Conservation (phyloP, 2,113 vertebrate species). For the Potamarius usumacintae region DNA sequence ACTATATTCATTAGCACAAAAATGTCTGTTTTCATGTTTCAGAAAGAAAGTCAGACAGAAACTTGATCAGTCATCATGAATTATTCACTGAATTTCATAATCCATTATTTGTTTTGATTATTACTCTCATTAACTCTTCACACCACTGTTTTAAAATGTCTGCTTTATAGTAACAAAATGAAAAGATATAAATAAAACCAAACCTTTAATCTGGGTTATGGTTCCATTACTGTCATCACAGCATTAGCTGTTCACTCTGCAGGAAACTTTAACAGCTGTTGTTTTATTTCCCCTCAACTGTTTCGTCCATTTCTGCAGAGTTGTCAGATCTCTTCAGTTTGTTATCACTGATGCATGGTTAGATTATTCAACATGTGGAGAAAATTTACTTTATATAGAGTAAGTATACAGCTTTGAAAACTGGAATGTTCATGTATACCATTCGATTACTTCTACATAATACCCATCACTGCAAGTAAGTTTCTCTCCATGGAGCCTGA, state of each 20-base stretch:
- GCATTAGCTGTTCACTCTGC: neutral
- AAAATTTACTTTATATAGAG: neutral
- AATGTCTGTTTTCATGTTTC: neutral
- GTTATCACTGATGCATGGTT: neutral
- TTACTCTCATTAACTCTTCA: neutral
- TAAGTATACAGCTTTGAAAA: neutral
- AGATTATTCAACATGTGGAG: neutral
- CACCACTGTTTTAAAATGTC: neutral
- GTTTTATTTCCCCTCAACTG: neutral
- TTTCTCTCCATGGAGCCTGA: neutral
- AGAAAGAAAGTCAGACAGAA: neutral
- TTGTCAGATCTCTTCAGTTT: neutral
- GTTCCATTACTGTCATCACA: neutral
- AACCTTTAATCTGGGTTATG: neutral
- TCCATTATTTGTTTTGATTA: neutral
- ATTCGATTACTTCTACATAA: neutral
- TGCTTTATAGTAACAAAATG: conserved; percentile 1
- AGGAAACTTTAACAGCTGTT: neutral
- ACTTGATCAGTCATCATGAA: neutral
- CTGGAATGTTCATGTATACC: neutral
- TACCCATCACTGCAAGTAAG: neutral
- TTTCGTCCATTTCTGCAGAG: neutral
- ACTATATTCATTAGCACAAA: neutral
- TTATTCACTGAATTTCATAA: neutral
- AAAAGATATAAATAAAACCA: neutral